phyloP scores from a whole-genome alignment of 2,888 invertebrate genomes.

The Dorcus parallelipipedus region DNA sequence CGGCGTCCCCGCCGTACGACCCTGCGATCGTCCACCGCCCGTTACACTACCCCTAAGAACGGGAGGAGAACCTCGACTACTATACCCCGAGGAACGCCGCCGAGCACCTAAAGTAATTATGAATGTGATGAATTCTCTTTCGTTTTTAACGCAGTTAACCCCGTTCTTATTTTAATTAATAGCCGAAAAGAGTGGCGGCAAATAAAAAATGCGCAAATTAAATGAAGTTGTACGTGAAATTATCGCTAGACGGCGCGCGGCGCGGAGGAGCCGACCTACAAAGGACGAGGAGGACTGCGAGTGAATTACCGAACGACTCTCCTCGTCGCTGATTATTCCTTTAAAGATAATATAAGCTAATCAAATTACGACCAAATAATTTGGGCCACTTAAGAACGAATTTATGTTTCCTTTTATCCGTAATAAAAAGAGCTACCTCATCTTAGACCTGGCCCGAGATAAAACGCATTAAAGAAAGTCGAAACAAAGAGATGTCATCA shows the following conservation, averaged over 20 bases:
- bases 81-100: slow-evolving; percentile 34
- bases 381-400: slow-evolving; percentile 38
- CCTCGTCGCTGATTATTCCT: slow-evolving; percentile 26
- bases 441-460: slow-evolving; percentile 33
- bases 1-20: slow-evolving; percentile 17
- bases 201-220: slow-evolving; percentile 15
- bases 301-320: slow-evolving; percentile 23
- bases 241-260: slow-evolving; percentile 1
- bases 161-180: slow-evolving; percentile 32
- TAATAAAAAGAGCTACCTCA: slow-evolving; percentile 35
- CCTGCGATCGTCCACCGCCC: slow-evolving; percentile 16
- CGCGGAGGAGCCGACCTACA: not conserved
- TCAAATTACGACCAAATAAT: slow-evolving; percentile 38
- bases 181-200: slow-evolving; percentile 7
- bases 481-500: slow-evolving; percentile 44
- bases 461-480: slow-evolving; percentile 40
- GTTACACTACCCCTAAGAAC: slow-evolving; percentile 23
- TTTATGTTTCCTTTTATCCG: slow-evolving; percentile 39
- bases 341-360: slow-evolving; percentile 30
- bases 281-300: slow-evolving; percentile 18
- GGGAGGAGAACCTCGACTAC: slow-evolving; percentile 18
- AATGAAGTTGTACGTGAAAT: slow-evolving; percentile 9
- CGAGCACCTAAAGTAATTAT: slow-evolving; percentile 46
- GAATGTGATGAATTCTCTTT: slow-evolving; percentile 44
- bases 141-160: slow-evolving; percentile 42